Evolutionary conservation across 2,113 vertebrate genomes (phyloP).

Genomic region (Mirounga angustirostris): DNA sequence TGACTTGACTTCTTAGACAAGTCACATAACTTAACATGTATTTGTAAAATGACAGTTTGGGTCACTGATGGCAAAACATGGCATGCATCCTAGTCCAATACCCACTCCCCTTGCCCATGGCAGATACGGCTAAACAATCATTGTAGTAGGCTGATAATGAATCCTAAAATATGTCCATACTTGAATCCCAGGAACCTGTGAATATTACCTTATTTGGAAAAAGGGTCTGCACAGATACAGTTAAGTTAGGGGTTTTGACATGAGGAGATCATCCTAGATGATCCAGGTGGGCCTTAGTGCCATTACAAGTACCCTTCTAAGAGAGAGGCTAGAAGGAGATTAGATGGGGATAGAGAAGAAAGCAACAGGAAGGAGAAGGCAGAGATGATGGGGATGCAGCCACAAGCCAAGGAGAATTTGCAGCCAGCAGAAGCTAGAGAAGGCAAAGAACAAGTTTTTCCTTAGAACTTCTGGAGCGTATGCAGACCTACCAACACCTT

Average conservation of each 20-base stretch:
- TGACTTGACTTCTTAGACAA: neutral
- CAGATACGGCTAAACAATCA: neutral
- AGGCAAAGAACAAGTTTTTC: neutral
- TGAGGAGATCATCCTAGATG: neutral
- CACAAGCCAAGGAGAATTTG: neutral
- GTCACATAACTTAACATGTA: neutral
- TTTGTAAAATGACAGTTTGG: neutral
- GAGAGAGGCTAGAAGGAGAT: neutral
- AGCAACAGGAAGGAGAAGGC: neutral
- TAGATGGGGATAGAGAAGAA: neutral
- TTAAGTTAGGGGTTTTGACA: neutral
- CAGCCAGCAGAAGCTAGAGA: neutral
- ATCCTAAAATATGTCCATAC: neutral
- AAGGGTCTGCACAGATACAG: neutral
- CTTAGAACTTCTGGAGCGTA: neutral
- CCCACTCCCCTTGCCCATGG: neutral
- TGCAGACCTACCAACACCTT: neutral
- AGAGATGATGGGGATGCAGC: neutral
- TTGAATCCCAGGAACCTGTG: neutral
- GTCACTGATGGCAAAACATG: neutral
- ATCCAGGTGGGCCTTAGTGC: neutral
- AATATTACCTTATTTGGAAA: neutral
- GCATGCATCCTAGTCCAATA: neutral
- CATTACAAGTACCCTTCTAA: neutral
- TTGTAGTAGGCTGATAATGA: neutral